phyloP scores from a whole-genome alignment of 1,140 invertebrate species.

The Bombus pascuorum region DNA sequence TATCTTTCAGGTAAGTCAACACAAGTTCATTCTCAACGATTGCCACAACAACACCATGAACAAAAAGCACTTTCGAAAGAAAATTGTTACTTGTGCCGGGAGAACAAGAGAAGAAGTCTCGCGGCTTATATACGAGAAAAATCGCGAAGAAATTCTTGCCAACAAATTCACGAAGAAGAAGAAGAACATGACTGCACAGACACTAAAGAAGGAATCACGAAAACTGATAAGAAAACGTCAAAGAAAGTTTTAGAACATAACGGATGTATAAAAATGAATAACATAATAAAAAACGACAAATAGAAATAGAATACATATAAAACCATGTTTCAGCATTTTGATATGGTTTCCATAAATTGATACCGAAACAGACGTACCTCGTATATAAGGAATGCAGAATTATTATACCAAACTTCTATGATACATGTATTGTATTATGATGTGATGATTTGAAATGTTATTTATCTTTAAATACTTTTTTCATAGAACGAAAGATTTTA shows the following conservation, averaged over 20 bases:
- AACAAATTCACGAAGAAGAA: constrained; percentile 83
- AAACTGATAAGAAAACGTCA: constrained; percentile 18
- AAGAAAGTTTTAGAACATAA: constrained; percentile 18
- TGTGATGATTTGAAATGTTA: not conserved
- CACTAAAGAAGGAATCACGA: constrained; percentile 35
- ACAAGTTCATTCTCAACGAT: constrained; percentile 66
- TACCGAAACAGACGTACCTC: not conserved
- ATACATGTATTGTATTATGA: not conserved
- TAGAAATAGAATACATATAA: not conserved
- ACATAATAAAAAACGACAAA: not conserved
- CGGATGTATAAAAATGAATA: not conserved
- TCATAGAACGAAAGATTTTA: not conserved
- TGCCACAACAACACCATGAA: constrained; percentile 37
- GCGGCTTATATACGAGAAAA: constrained; percentile 83
- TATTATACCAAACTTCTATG: not conserved
- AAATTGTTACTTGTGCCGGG: constrained; percentile 83
- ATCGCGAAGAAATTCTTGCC: constrained; percentile 80
- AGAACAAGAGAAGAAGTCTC: constrained; percentile 83
- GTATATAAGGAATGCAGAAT: not conserved
- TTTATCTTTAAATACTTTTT: constrained; percentile 2
- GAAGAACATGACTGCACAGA: constrained; percentile 72
- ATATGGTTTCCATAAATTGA: not conserved
- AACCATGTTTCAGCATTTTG: not conserved
- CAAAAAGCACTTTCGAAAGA: constrained; percentile 74
- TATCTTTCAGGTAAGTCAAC: constrained; percentile 74